Evolutionary conservation across 2,888 invertebrate species (phyloP), one percentile per base, ranked within the genome.

Genomic region (Bruchidius siliquastri): DNA sequence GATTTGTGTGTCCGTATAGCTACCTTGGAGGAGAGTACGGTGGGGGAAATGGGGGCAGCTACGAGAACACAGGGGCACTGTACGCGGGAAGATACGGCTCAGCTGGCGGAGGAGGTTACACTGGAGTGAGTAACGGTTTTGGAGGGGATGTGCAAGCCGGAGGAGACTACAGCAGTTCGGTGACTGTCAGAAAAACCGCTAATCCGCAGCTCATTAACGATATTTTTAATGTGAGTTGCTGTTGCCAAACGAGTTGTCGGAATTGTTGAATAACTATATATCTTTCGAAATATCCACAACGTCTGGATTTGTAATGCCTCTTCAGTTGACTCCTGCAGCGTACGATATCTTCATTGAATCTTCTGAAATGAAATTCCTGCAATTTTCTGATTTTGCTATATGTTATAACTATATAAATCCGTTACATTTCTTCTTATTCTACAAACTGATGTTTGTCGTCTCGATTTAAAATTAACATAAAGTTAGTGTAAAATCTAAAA

Each of bases 181-280:
- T 79, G 20, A 79, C 80, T 8, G 77, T 80, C 8, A 72, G 78
- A 2, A 82, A 83, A 75, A 73, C 80, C 67, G 79, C 73, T 71
- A 83, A 80, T 74, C 87, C 88, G 0, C 85, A 87, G n/a, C 87
- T 91, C 73, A 90, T 90, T 79, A 88, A 88, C 69, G 91, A 91
- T 80, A 90, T 91, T 75, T 91, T 92, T 77, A 91, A 91, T 82
- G 92, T 91, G 83, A 88, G 90, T 87, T 10, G 21, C n/a, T 68
- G 68, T 8, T 8, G 26, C 8, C 8, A 26, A 26, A 8, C 26
- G 3, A 26, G 26, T 2, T 26, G 26, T n/a, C n/a, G n/a, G n/a
- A n/a, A n/a, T n/a, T n/a, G n/a, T n/a, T n/a, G n/a, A n/a, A n/a
- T n/a, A n/a, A n/a, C n/a, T n/a, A n/a, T n/a, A n/a, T n/a, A n/a